phyloP scores from a whole-genome alignment of 2,888 invertebrate genomes.

The Galeruca laticollis region DNA sequence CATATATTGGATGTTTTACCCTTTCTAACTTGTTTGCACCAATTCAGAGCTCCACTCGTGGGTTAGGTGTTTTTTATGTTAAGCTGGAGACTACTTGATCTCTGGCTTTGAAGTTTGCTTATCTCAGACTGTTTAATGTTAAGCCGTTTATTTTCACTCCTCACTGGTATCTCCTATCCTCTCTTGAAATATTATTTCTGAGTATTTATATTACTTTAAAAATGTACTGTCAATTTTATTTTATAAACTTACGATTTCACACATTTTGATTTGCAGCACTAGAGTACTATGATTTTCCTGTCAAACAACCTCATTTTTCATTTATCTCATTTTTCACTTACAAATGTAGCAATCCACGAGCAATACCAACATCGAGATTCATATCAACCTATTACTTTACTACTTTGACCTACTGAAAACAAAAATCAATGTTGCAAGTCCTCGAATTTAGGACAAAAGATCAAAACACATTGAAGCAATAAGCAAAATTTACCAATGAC shows the following conservation, averaged over 20 bases:
- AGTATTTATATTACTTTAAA: too few species aligned
- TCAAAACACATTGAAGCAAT: constrained; percentile 51
- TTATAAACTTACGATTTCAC: background rate
- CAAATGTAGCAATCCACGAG: background rate
- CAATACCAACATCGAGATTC: constrained; percentile 12
- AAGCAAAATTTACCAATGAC: constrained; percentile 56
- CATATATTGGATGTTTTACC: too few species aligned
- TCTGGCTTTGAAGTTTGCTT: too few species aligned
- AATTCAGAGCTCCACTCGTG: too few species aligned
- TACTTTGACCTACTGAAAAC: constrained; percentile 30
- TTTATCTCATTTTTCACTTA: constrained; percentile 18
- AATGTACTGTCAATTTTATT: background rate
- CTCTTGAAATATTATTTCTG: too few species aligned
- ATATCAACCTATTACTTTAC: constrained; percentile 13
- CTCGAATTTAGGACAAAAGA: constrained; percentile 54
- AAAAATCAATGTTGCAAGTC: constrained; percentile 33
- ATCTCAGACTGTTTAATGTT: too few species aligned
- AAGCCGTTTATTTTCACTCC: too few species aligned
- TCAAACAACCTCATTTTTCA: constrained; percentile 13
- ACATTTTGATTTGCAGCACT: too few species aligned
- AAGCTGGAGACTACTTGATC: too few species aligned
- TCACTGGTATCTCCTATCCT: too few species aligned
- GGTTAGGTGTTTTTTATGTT: too few species aligned
- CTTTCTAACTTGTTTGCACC: too few species aligned
- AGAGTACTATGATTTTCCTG: background rate